Percentiles rank a stretch among this genome's conserved stretches.
These are phyloP conservation scores for Epinephelus malabaricus DNA, from an alignment of 2,797 vertebrate genomes.

Conservation along the genomic window DNA sequence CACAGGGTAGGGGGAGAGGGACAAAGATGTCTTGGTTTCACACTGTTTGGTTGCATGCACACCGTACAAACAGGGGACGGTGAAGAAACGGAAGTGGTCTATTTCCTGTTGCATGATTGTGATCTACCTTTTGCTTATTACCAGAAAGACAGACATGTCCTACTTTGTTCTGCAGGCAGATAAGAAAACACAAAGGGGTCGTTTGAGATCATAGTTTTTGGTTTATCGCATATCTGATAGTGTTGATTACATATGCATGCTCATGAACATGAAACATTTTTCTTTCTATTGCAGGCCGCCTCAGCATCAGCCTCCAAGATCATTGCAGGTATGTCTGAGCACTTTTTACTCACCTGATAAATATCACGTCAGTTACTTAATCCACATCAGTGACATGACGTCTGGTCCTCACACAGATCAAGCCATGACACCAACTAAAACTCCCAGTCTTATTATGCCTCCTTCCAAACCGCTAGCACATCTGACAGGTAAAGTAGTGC, in stretches of 20 bases:
- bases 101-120: slow-evolving; percentile 9
- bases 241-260: neutral
- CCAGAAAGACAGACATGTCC: slow-evolving; percentile 5
- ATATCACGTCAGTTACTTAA: neutral
- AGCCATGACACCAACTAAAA: neutral
- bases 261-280: slow-evolving; percentile 10
- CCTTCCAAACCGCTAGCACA: slow-evolving; percentile 84
- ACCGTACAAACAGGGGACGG: neutral
- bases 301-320: neutral
- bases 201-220: neutral
- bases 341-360: neutral
- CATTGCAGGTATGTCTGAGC: slow-evolving; percentile 56
- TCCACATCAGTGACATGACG: neutral
- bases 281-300: slow-evolving; percentile 48
- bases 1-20: neutral
- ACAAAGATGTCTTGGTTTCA: neutral
- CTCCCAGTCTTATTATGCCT: neutral
- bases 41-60: no score
- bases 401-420: slow-evolving; percentile 48
- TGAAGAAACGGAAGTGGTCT: slow-evolving; percentile 60
- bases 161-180: neutral
- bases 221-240: no score
- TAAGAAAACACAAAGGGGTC: neutral
- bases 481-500: slow-evolving; percentile 76
- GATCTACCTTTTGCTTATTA: neutral